Conservation (phyloP, 2,888 invertebrate genomes). For the Apotomis turbidana region DNA sequence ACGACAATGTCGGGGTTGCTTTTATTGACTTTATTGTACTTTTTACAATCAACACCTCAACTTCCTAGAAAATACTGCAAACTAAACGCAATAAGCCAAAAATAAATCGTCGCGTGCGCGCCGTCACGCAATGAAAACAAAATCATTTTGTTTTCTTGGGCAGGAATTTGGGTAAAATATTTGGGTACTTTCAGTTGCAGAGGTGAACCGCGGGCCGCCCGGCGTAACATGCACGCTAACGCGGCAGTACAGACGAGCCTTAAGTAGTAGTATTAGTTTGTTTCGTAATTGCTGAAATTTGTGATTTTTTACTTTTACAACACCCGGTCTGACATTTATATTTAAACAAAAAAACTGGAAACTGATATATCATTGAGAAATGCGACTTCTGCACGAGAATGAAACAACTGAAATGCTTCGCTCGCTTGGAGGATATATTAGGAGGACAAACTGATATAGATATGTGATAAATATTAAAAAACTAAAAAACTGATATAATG, state of each 20-base stretch:
- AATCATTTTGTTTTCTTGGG: constrained; percentile 54
- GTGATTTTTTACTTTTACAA: too few relatives aligned
- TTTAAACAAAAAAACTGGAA: too few relatives aligned
- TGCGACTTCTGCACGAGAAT: too few relatives aligned
- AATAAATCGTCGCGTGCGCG: constrained; percentile 71
- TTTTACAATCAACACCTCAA: background rate
- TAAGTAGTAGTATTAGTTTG: background rate
- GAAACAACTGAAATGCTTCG: too few relatives aligned
- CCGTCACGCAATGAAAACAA: constrained; percentile 70
- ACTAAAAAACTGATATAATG: too few relatives aligned
- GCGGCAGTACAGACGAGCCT: constrained; percentile 45
- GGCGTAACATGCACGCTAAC: constrained; percentile 53
- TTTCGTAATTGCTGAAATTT: too few relatives aligned
- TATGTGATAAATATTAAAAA: too few relatives aligned
- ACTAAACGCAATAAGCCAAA: constrained; percentile 47
- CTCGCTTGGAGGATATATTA: too few relatives aligned
- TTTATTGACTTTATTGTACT: background rate
- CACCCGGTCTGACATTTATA: too few relatives aligned
- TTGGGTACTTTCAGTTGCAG: constrained; percentile 53
- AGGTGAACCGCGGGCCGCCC: constrained; percentile 48
- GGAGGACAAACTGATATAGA: too few relatives aligned
- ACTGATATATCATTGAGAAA: too few relatives aligned
- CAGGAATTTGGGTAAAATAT: constrained; percentile 61
- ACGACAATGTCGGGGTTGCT: background rate
- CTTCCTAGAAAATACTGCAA: constrained; percentile 4